phyloP scores from a whole-genome alignment of 2,113 vertebrate genomes.

The Festucalex cinctus region DNA sequence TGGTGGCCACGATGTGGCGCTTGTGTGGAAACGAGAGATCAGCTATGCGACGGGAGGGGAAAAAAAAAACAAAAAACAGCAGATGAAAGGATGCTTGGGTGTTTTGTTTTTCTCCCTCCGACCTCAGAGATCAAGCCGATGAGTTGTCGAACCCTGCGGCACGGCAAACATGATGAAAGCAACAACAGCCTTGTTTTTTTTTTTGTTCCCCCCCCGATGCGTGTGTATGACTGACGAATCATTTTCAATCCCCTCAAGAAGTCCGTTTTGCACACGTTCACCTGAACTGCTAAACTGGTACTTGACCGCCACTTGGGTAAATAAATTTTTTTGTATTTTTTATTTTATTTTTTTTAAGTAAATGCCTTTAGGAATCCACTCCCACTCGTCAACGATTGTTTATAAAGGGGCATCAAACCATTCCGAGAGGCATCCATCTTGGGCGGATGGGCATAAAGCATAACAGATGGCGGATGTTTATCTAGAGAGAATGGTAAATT shows the following conservation, averaged over 20 bases:
- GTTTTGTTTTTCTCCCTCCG: constrained; percentile 34
- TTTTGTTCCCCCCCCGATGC: constrained; percentile 31
- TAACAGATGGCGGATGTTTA: no score
- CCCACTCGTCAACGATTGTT: no score
- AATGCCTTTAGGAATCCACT: not conserved
- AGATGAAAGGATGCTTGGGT: constrained; percentile 56
- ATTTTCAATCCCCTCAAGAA: not conserved
- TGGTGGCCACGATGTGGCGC: constrained; percentile 18
- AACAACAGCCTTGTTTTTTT: constrained; percentile 35
- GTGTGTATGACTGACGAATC: constrained; percentile 4
- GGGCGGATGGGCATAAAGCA: no score
- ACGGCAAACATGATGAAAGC: constrained; percentile 63
- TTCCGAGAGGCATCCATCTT: no score
- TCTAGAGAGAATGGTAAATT: no score
- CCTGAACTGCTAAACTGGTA: no score
- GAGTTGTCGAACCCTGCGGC: constrained; percentile 61
- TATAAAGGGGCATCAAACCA: no score
- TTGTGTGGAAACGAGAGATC: constrained; percentile 41
- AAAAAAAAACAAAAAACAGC: constrained; percentile 2
- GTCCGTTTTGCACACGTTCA: constrained; percentile 6
- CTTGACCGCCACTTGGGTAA: not conserved
- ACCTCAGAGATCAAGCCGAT: constrained; percentile 67
- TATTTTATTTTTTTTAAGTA: not conserved
- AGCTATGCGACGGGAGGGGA: constrained; percentile 9
- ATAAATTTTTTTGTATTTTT: not conserved